phyloP scores from a whole-genome alignment of 2,888 invertebrate genomes.

The Drosophila kuntzei region DNA sequence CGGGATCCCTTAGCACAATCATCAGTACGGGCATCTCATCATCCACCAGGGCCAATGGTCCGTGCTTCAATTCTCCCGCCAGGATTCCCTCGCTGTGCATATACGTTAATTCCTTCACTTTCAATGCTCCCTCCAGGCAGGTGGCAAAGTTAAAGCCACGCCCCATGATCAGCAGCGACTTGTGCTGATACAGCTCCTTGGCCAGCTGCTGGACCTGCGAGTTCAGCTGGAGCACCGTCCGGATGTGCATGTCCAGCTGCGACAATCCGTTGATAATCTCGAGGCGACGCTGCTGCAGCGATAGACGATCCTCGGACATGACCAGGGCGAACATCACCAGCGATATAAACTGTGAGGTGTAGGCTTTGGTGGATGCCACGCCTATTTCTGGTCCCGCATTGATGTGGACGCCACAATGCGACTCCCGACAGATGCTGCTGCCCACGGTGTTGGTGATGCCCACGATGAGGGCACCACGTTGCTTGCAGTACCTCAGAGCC shows the following conservation, averaged over 20 bases:
- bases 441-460: constrained; percentile 99
- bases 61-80: constrained; percentile 99
- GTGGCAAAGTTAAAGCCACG: constrained; percentile 99
- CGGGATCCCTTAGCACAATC: constrained; percentile 98
- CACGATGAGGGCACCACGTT: constrained; percentile 97
- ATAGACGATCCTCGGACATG: constrained; percentile 98
- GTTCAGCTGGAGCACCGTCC: constrained; percentile 94
- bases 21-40: constrained; percentile 98
- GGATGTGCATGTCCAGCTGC: constrained; percentile 93
- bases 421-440: constrained; percentile 98
- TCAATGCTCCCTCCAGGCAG: constrained; percentile 97
- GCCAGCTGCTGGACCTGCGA: constrained; percentile 94
- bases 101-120: constrained; percentile 99
- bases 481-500: constrained; percentile 98
- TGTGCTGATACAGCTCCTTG: constrained; percentile 96
- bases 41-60: constrained; percentile 98
- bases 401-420: constrained; percentile 99
- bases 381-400: constrained; percentile 99
- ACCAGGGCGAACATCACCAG: constrained; percentile 99
- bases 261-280: constrained; percentile 96
- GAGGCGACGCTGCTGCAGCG: constrained; percentile 92
- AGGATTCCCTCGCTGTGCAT: constrained; percentile 99
- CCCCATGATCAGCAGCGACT: constrained; percentile 98
- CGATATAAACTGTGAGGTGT: constrained; percentile 99
- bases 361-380: constrained; percentile 99